Conservation (phyloP, 2,113 vertebrate genomes). For the Sminthopsis crassicaudata region DNA sequence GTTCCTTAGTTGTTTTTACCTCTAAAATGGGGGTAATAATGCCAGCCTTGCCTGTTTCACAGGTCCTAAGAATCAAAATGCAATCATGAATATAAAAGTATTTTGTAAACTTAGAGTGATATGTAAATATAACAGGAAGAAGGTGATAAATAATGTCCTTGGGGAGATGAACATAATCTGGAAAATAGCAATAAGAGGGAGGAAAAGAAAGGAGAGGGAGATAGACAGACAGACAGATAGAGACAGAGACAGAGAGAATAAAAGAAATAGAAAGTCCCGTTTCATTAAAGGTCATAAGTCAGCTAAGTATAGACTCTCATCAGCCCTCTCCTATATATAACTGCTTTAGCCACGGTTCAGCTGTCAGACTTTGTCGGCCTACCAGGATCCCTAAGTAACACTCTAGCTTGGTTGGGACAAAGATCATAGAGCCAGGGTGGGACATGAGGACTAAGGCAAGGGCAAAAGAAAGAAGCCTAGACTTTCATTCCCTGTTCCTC, state of each 20-base stretch:
- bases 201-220: background rate
- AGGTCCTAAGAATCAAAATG: background rate
- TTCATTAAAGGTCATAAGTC: conserved; percentile 85
- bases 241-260: conserved; percentile 24
- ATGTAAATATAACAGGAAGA: background rate
- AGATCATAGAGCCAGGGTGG: background rate
- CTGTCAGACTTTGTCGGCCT: conserved; percentile 44
- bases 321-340: conserved; percentile 83
- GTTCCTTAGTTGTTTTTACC: background rate
- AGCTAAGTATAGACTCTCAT: conserved; percentile 86
- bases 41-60: background rate
- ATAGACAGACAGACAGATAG: background rate
- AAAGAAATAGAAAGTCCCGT: conserved; percentile 50
- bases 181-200: background rate
- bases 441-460: background rate
- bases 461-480: background rate
- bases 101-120: background rate
- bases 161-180: background rate
- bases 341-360: conserved; percentile 60
- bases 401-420: background rate
- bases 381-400: conserved; percentile 19
- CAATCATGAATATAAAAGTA: background rate
- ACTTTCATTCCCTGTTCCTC: background rate
- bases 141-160: background rate
- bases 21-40: background rate